Base-by-base conservation (phyloP, 2,888 invertebrate genomes). In the Euzetes globulus region DNA sequence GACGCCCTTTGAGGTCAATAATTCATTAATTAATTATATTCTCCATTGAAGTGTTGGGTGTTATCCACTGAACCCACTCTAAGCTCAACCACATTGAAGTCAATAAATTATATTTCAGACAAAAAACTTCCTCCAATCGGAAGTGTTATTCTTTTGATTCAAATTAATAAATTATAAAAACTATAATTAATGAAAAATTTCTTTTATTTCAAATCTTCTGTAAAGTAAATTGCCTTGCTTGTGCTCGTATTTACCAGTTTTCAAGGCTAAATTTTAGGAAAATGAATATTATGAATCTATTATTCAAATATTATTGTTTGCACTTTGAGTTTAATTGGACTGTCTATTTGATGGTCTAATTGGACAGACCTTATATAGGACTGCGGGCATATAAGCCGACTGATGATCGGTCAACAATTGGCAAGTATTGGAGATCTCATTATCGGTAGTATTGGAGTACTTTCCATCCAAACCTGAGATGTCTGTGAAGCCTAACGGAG, bases 401-500 rank as follows among this genome's bases (percentile, higher is more conserved):
- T 68, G 68, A 45, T 68, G 68, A 45, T 68, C 68, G 41, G 22
- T 11, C 22, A 68, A 45, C 33, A 68, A 25, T n/a, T 68, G 68
- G 41, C 68, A 68, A n/a, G 22, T 68, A 41, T 68, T 68, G 41
- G 22, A 45, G 25, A 22, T 22, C 25, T 68, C 41, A 68, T 68
- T 68, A 45, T 68, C 68, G 17, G 41, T 45, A 41, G 45, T n/a
- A 29, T 37, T 63, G 5, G n/a, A 6, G n/a, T 19, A 68, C 68
- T 68, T 68, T 3, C 22, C 45, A 19, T 68, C 68, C 22, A 68
- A 55, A 25, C 47, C 22, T 29, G 41, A n/a, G 9, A 68, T 41
- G 25, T 68, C 68, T 22, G 68, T 68, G 13, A 68, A 68, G 5
- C 68, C 68, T 68, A 22, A 41, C 1, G 11, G n/a, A 1, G 19